Conservation (phyloP, 2,888 invertebrate species). For the Drosophila testacea region DNA sequence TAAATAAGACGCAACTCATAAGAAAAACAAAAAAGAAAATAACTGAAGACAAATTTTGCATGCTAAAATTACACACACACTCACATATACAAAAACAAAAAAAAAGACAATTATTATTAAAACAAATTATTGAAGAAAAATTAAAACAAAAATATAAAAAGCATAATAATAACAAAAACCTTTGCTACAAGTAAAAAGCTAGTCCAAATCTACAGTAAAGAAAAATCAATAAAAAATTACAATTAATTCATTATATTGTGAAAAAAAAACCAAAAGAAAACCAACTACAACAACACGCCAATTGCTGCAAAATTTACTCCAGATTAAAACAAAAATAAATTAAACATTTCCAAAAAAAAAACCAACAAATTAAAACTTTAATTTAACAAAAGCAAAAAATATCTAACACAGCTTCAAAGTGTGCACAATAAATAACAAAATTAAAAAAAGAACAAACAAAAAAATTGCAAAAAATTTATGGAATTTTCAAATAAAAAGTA, state of each 20-base stretch:
- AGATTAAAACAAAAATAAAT: slow-evolving; percentile 32
- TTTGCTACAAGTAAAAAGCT: slow-evolving; percentile 70
- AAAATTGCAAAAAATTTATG: slow-evolving; percentile 30
- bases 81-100: slow-evolving; percentile 38
- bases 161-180: slow-evolving; percentile 43
- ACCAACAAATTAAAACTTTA: slow-evolving; percentile 41
- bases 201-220: slow-evolving; percentile 75
- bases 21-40: slow-evolving; percentile 19
- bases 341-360: slow-evolving; percentile 45
- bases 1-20: slow-evolving; percentile 56
- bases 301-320: slow-evolving; percentile 66
- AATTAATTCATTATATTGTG: slow-evolving; percentile 56
- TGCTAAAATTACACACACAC: slow-evolving; percentile 37
- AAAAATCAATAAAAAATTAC: slow-evolving; percentile 40
- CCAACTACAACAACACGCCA: slow-evolving; percentile 62
- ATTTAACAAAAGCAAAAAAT: slow-evolving; percentile 36
- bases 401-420: slow-evolving; percentile 76
- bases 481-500: slow-evolving; percentile 39
- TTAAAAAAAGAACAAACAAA: slow-evolving; percentile 27
- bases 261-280: slow-evolving; percentile 38
- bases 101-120: slow-evolving; percentile 63
- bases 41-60: slow-evolving; percentile 51
- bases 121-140: slow-evolving; percentile 30
- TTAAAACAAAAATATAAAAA: slow-evolving; percentile 43
- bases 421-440: slow-evolving; percentile 71